These are phyloP conservation scores for Nothoprocta pentlandii DNA, from an alignment of 2,113 vertebrate species.

Conservation along the genomic window DNA sequence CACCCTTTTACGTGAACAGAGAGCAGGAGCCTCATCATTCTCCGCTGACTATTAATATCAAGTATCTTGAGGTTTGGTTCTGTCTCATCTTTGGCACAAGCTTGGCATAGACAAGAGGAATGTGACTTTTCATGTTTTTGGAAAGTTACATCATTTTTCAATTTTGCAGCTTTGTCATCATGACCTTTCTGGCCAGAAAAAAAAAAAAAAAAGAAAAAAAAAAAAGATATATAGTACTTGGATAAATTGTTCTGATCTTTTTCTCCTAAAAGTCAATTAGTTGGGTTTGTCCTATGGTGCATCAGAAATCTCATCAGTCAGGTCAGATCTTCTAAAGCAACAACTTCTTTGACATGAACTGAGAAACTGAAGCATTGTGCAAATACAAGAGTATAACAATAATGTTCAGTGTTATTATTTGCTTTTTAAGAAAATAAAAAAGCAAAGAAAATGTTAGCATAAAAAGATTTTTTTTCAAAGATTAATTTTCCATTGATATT, in stretches of 20 bases:
- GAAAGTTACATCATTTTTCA: constrained; percentile 10
- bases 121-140: not conserved
- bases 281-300: not conserved
- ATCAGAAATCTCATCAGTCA: constrained; percentile 45
- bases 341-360: not conserved
- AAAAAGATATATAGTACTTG: constrained; percentile 10
- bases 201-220: too few species aligned
- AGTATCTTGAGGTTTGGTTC: constrained; percentile 4
- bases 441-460: not conserved
- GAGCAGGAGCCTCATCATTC: not conserved
- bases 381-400: not conserved
- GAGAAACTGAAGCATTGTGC: not conserved
- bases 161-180: constrained; percentile 44
- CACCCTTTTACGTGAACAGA: not conserved
- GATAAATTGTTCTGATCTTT: constrained; percentile 53
- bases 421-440: not conserved
- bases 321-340: constrained; percentile 44
- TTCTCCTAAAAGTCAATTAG: constrained; percentile 55
- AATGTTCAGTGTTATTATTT: not conserved
- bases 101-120: not conserved
- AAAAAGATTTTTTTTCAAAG: not conserved
- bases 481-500: constrained; percentile 10
- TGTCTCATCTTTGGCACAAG: not conserved
- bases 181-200: constrained; percentile 41
- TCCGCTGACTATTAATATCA: not conserved